Evolutionary conservation across 2,113 vertebrate genomes (phyloP).

Genomic region (Albula goreensis): DNA sequence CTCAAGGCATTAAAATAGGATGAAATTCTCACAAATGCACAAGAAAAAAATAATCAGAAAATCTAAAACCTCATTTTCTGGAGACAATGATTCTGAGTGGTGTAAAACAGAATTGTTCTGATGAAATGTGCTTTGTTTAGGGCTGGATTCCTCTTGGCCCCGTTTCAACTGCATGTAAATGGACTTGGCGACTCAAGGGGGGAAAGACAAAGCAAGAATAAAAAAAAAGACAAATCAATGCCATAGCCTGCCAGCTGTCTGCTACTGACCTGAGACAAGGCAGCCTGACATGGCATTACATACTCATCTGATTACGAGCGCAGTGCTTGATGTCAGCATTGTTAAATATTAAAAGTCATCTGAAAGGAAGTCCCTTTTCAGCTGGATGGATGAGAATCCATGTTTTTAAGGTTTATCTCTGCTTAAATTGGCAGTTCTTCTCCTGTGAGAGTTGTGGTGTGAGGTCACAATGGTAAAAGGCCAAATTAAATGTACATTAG

Average conservation of each 20-base stretch:
- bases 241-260: not conserved
- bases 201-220: not conserved
- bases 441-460: too few species aligned
- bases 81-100: not conserved
- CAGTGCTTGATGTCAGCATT: not conserved
- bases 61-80: not conserved
- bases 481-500: too few species aligned
- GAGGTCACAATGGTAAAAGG: too few species aligned
- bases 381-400: too few species aligned
- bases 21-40: too few species aligned
- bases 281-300: not conserved
- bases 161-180: not conserved
- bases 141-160: not conserved
- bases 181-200: not conserved
- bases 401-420: too few species aligned
- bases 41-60: too few species aligned
- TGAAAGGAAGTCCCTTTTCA: too few species aligned
- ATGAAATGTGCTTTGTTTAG: not conserved
- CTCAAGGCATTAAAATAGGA: too few species aligned
- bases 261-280: too few species aligned
- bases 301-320: not conserved
- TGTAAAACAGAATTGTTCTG: too few species aligned
- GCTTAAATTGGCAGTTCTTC: too few species aligned
- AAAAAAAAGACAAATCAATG: not conserved
- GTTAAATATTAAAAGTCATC: not conserved